These are phyloP conservation scores for Litocranius walleri DNA, from an alignment of 2,113 vertebrate species.

Conservation along the genomic window DNA sequence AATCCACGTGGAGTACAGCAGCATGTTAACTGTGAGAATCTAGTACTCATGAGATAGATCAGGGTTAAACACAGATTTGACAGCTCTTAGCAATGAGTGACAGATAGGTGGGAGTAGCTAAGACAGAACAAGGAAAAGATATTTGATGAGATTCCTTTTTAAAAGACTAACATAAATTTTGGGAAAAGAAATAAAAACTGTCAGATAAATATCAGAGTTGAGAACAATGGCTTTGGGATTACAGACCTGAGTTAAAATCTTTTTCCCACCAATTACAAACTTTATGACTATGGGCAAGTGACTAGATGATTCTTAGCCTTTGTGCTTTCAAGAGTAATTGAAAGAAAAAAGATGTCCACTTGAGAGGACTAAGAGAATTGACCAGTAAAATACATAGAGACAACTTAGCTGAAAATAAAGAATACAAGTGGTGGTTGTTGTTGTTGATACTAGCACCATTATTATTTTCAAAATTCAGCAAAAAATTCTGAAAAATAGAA, in stretches of 20 bases:
- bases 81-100: neutral
- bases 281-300: neutral
- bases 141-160: neutral
- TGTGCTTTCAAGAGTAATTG: neutral
- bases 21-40: neutral
- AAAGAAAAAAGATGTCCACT: neutral
- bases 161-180: neutral
- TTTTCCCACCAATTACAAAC: neutral
- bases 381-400: neutral
- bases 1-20: neutral
- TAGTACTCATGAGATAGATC: neutral
- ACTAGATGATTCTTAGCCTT: neutral
- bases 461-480: neutral
- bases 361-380: neutral
- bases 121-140: neutral
- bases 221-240: neutral
- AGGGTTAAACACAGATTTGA: conserved; percentile 37
- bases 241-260: neutral
- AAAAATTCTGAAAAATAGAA: neutral
- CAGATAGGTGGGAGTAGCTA: neutral
- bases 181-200: neutral
- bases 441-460: neutral
- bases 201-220: neutral
- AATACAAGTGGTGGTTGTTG: neutral
- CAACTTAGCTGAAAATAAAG: neutral